Evolutionary conservation across 2,113 vertebrate genomes (phyloP), one percentile per base, ranked within the genome.

Genomic region (Ceyx cyanopectus): DNA sequence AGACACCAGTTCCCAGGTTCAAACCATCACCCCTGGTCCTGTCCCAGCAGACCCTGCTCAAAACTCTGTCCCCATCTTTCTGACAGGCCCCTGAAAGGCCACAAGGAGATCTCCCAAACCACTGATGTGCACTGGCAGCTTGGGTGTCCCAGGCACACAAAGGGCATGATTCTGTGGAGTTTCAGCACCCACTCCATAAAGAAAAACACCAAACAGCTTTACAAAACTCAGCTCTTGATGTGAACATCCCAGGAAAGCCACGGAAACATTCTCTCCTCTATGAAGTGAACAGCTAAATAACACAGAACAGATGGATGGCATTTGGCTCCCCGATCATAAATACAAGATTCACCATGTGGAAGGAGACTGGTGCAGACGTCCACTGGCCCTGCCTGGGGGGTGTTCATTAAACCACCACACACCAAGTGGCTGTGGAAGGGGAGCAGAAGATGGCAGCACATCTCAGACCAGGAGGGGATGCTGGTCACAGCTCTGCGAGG

Each of bases 271-370:
- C 81, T 34, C 87, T 90, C 32, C 92, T 78, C 81, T 63, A 32
- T 56, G 78, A 96, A 94, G 89, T 93, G 95, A 96, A 92, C 96
- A 96, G 91, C 92, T 94, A 51, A 85, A n/a, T 23, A 79, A 68
- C 70, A 74, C 6, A 8, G 5, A 92, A 11, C 94, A 95, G 95
- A 95, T 96, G 95, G 95, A 6, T 34, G 41, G 0, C 26, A 75
- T 84, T 86, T 93, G 86, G 91, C 86, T 74, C 56, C 54, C 34
- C 51, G 14, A 62, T 81, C 74, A 54, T 54, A 90, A 92, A 90
- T 89, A 93, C 12, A 65, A 50, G 12, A 66, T 46, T 79, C 92
- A 79, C 79, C 91, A 86, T 91, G 79, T 95, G 89, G 94, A 89
- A 69, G 4, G 29, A 5, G 17, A 32, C 0, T 10, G 1, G 69